Percentiles rank a stretch among this genome's conserved stretches.
These are phyloP conservation scores for Conchocele bisecta DNA, from an alignment of 2,888 invertebrate genomes.

Conservation along the genomic window DNA sequence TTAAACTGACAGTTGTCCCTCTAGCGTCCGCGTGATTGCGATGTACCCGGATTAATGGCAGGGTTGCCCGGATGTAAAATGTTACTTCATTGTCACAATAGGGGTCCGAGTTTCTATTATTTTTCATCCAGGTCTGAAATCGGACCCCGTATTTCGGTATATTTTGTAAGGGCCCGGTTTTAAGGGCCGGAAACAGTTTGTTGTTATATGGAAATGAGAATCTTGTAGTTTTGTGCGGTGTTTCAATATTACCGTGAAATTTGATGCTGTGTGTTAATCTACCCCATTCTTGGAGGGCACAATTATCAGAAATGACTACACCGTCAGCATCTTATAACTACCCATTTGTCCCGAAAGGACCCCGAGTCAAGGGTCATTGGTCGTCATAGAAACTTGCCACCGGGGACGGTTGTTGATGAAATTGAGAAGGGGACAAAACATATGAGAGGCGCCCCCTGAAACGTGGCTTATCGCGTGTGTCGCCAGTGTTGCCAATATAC, in stretches of 20 bases:
- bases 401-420: too few relatives aligned
- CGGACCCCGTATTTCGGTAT: slow-evolving; percentile 27
- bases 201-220: slow-evolving; percentile 57
- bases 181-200: slow-evolving; percentile 55
- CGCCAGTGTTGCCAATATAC: too few relatives aligned
- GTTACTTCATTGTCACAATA: slow-evolving; percentile 1
- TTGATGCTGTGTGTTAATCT: slow-evolving; percentile 31
- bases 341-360: slow-evolving; percentile 50
- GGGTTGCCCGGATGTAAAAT: slow-evolving; percentile 41
- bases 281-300: slow-evolving; percentile 31
- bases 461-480: too few relatives aligned
- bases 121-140: slow-evolving; percentile 1
- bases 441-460: too few relatives aligned
- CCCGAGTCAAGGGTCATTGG: slow-evolving; percentile 46
- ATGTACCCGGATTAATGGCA: slow-evolving; percentile 51
- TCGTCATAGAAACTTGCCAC: slow-evolving; percentile 25
- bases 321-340: slow-evolving; percentile 29
- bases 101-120: slow-evolving; percentile 8
- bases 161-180: slow-evolving; percentile 30
- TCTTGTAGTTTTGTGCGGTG: slow-evolving; percentile 14
- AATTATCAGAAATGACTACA: slow-evolving; percentile 31
- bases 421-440: too few relatives aligned
- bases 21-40: slow-evolving; percentile 10
- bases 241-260: slow-evolving; percentile 32
- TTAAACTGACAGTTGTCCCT: slow-evolving; percentile 9